Evolutionary conservation across 2,797 vertebrate species (phyloP).

Genomic region (Enteromius fasciolatus): DNA sequence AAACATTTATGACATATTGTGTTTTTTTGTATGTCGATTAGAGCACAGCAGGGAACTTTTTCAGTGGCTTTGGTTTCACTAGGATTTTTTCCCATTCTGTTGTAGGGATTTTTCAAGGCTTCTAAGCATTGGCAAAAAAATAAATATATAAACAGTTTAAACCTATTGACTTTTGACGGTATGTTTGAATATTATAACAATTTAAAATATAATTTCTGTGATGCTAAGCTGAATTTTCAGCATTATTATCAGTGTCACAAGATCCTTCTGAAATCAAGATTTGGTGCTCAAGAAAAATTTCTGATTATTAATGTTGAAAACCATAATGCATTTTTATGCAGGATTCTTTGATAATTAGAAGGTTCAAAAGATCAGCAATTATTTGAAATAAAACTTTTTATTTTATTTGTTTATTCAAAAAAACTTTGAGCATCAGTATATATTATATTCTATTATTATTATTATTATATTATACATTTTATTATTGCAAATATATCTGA

Average conservation of each 20-base stretch:
- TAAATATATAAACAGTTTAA: not conserved
- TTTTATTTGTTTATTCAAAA: not conserved
- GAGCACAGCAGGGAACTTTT: not conserved
- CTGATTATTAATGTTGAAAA: not conserved
- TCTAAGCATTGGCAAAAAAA: not conserved
- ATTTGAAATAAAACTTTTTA: not conserved
- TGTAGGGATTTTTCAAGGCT: not conserved
- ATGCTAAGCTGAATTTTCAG: not conserved
- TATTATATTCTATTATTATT: not conserved
- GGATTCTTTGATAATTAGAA: not conserved
- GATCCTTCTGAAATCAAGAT: not conserved
- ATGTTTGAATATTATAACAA: not conserved
- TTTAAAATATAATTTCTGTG: not conserved
- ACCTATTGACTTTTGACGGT: not conserved
- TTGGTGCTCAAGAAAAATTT: not conserved
- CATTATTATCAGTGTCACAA: not conserved
- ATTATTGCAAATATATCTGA: not conserved
- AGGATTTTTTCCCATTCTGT: not conserved
- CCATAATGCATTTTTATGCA: not conserved
- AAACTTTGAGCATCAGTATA: not conserved
- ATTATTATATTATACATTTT: not conserved
- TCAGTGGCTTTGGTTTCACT: conserved; percentile 1
- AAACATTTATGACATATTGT: not conserved
- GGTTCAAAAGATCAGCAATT: not conserved
- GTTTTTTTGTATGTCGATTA: not conserved